A percentile compares a stretch with the other conserved stretches of the same genome.
Conservation (phyloP, 2,113 vertebrate genomes). For the Dasypus novemcinctus region DNA sequence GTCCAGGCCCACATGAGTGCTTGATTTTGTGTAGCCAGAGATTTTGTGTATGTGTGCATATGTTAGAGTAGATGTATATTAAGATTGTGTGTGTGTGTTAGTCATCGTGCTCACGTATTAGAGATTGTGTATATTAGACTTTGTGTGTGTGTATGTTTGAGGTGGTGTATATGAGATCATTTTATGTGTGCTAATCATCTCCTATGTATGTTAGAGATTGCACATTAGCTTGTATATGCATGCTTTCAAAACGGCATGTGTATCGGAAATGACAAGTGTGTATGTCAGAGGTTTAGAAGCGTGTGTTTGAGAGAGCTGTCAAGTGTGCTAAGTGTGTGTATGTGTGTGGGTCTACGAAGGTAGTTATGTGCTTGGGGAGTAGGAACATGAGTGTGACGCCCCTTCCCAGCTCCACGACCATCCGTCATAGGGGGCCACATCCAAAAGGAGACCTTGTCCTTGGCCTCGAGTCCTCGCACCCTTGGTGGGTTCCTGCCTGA, state of each 20-base stretch:
- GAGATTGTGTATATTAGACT: background rate
- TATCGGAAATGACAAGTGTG: background rate
- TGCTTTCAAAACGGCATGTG: background rate
- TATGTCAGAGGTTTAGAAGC: background rate
- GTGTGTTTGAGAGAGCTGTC: background rate
- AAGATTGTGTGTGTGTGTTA: background rate
- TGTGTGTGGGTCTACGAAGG: background rate
- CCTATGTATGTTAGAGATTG: background rate
- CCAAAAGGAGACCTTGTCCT: conserved; percentile 69
- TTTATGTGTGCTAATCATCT: background rate
- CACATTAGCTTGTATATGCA: background rate
- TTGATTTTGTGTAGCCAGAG: background rate
- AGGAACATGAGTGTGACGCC: background rate
- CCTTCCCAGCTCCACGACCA: background rate
- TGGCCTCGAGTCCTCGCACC: conserved; percentile 61
- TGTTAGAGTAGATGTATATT: background rate
- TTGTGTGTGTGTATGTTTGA: background rate
- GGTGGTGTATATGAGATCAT: background rate
- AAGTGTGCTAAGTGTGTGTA: background rate
- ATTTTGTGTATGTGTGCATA: background rate
- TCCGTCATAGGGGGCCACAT: conserved; percentile 14
- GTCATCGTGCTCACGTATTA: background rate
- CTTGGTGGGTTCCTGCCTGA: conserved; percentile 66
- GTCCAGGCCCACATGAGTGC: background rate
- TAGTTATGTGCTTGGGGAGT: background rate